These are phyloP conservation scores for Drosophila santomea DNA, from an alignment of 1,140 invertebrate genomes.

Conservation along the genomic window DNA sequence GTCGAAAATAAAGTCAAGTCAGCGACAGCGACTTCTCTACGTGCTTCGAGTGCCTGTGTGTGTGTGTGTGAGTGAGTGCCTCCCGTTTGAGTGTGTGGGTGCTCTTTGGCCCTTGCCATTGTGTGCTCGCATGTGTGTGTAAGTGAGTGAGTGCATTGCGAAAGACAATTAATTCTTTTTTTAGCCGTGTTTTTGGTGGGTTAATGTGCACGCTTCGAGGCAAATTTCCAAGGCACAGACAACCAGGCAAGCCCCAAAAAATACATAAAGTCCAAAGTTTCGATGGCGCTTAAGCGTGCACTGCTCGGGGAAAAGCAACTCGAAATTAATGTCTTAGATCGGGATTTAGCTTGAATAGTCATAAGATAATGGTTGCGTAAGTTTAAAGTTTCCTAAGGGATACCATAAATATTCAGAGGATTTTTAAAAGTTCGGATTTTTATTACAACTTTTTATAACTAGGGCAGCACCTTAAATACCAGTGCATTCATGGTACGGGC, in stretches of 20 bases:
- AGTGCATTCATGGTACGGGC: no score
- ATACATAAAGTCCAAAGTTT: conserved; percentile 24
- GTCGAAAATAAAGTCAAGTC: conserved; percentile 82
- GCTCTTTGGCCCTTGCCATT: conserved; percentile 49
- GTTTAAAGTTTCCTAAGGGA: background rate
- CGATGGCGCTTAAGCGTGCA: conserved; percentile 28
- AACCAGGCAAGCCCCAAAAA: conserved; percentile 27
- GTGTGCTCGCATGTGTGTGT: conserved; percentile 17
- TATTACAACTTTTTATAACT: no score
- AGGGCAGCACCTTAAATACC: no score
- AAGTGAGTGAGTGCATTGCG: conserved; percentile 60
- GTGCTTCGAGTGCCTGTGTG: conserved; percentile 68
- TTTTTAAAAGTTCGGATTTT: background rate
- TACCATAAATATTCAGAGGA: background rate
- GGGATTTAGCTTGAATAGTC: background rate
- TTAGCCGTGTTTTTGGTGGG: conserved; percentile 5
- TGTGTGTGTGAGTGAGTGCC: conserved; percentile 15
- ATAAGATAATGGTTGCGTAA: background rate
- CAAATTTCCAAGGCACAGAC: conserved; percentile 48
- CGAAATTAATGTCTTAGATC: background rate
- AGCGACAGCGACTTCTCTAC: conserved; percentile 63
- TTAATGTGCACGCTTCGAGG: conserved; percentile 49
- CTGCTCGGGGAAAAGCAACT: background rate
- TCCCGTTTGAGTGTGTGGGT: conserved; percentile 25
- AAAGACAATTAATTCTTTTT: conserved; percentile 79